Base-by-base conservation (phyloP, 2,113 vertebrate genomes). In the Ailurus styani region DNA sequence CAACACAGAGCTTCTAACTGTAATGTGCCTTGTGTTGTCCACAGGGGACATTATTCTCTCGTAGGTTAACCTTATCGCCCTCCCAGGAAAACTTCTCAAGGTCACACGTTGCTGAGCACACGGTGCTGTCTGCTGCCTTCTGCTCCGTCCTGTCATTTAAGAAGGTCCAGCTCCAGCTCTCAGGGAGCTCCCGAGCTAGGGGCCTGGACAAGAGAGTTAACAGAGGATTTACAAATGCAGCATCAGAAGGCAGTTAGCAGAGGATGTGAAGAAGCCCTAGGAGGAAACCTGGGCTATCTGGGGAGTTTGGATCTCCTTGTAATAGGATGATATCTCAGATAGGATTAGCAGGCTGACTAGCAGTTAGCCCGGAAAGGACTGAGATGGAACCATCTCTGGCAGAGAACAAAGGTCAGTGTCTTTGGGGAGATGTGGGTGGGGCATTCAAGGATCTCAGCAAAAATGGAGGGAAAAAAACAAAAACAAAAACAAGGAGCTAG, bases 1-100 rank as follows among this genome's bases (percentile, higher is more conserved):
- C 83, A 85, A 42, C 81, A 85, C 47, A 72, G 81, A 96, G 40
- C 79, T 52, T 15, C 66, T 75, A 87, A 68, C 18, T 88, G 15
- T 84, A 82, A 60, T 3, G 9, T 85, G 87, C 60, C 62, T 40
- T 77, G 4, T 34, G 20, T 31, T 87, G 42, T 81, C 84, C 62
- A 52, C 18, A 7, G 20, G 79, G 7, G 34, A 90, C 50, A 40
- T 79, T 85, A 15, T 57, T 94, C n/a, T 79, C 60, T 18, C 7
- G 0, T 47, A 94, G 47, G 62, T 77, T 62, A 91, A 91, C 70
- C 29, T 86, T 66, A 37, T 42, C 64, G 34, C 8, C 78, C 37
- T 90, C 18, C 45, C 13, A 12, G 20, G 64, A 37, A 78, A 83
- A 42, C 31, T 83, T 52, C 72, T 96, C 66, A 34, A 77, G 34